Percentiles rank a stretch among this genome's conserved stretches.
Conservation (phyloP, 2,113 vertebrate genomes). For the Actenoides lindsayi region DNA sequence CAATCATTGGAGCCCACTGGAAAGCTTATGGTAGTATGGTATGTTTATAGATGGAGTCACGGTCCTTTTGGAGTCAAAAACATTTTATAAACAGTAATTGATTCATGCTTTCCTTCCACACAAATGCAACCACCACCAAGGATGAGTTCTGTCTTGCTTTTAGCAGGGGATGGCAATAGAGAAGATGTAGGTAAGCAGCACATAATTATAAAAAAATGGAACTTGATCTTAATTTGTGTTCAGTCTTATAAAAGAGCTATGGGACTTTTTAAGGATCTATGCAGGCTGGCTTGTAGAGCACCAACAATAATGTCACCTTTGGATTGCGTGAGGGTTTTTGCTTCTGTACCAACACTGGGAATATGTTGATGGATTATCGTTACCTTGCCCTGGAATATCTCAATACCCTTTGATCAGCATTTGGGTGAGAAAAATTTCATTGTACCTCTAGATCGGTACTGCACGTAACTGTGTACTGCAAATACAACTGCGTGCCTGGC, state of each 20-base stretch:
- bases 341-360: not conserved
- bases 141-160: not conserved
- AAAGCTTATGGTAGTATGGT: not conserved
- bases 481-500: constrained; percentile 21
- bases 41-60: not conserved
- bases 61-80: not conserved
- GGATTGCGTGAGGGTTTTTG: not conserved
- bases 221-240: not conserved
- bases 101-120: not conserved
- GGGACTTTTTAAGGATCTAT: not conserved
- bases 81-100: not conserved
- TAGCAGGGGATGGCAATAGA: not conserved
- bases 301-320: not conserved
- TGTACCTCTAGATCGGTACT: not conserved
- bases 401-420: constrained; percentile 12
- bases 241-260: not conserved
- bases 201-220: rapidly evolving
- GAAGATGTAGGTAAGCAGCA: not conserved
- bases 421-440: not conserved
- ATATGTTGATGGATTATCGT: not conserved
- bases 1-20: not conserved
- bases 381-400: not conserved
- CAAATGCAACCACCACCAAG: not conserved
- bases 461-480: not conserved
- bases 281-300: not conserved